Evolutionary conservation across 2,113 vertebrate genomes (phyloP), one percentile per base, ranked within the genome.

Genomic region (Sinocyclocheilus anophthalmus): DNA sequence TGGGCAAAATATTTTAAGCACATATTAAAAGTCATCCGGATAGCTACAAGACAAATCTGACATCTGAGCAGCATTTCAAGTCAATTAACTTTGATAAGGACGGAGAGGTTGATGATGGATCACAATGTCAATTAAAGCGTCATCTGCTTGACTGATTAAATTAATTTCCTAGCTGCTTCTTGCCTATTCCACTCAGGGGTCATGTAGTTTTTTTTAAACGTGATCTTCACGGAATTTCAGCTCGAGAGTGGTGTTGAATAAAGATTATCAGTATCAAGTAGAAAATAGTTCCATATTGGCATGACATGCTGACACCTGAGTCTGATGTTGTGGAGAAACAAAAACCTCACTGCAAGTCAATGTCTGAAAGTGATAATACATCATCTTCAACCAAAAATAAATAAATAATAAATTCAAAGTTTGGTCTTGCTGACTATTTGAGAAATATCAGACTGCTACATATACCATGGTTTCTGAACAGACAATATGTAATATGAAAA

Each of bases 81-180:
- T 70, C 63, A 70, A 69, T 82, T 82, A 69, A 37, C 80, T 82
- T 53, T 53, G 63, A 82, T 53, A n/a, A 82, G 80, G 80, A 82
- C 80, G 63, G 11, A 69, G 80, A 69, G 80, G 42, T 70, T 82
- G 80, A 70, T 82, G 80, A 82, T 53, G 80, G 80, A 82, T 82
- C 80, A 82, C 63, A 82, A 70, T 69, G 80, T 82, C 80, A 82
- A 82, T 82, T 67, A 70, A 82, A 33, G 80, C 45, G 3, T 70
- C 80, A 53, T 70, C 26, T 69, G 80, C 80, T 82, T 70, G 80
- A 70, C 63, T 82, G 80, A 82, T 82, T 70, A 37, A 70, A 70
- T 82, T 82, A 50, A 82, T 82, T 82, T 67, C 63, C 45, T 30
- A 5, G 42, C 45, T 9, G 18, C 65, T 69, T 69, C 39, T 14